phyloP scores from a whole-genome alignment of 2,113 vertebrate species.

The Proteles cristata region DNA sequence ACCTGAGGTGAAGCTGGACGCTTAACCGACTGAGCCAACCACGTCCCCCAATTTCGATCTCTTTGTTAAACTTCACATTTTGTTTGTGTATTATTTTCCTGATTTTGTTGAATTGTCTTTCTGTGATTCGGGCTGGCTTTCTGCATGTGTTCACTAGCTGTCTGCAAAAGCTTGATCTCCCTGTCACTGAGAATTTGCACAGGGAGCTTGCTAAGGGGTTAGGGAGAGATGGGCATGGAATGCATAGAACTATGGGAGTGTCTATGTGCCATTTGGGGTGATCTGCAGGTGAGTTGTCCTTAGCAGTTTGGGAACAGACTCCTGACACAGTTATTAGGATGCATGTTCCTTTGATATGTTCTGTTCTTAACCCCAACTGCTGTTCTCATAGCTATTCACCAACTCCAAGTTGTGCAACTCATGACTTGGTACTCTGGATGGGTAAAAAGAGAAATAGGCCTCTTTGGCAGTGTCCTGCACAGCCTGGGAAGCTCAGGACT shows the following conservation, averaged over 20 bases:
- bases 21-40: too few species aligned
- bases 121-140: not conserved
- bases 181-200: not conserved
- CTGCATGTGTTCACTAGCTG: not conserved
- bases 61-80: not conserved
- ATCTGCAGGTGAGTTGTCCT: not conserved
- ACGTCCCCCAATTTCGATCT: not conserved
- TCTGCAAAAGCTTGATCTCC: not conserved
- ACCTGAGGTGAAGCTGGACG: too few species aligned
- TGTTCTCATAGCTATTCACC: not conserved
- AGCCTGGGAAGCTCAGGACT: not conserved
- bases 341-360: not conserved
- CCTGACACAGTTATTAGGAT: not conserved
- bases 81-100: not conserved
- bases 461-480: not conserved
- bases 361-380: not conserved
- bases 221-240: not conserved
- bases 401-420: not conserved
- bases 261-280: not conserved
- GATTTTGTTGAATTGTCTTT: not conserved
- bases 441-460: not conserved
- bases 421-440: not conserved
- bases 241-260: not conserved
- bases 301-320: not conserved
- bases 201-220: not conserved